Conservation (phyloP, 2,888 invertebrate genomes). For the Acanthoscelides obtectus region DNA sequence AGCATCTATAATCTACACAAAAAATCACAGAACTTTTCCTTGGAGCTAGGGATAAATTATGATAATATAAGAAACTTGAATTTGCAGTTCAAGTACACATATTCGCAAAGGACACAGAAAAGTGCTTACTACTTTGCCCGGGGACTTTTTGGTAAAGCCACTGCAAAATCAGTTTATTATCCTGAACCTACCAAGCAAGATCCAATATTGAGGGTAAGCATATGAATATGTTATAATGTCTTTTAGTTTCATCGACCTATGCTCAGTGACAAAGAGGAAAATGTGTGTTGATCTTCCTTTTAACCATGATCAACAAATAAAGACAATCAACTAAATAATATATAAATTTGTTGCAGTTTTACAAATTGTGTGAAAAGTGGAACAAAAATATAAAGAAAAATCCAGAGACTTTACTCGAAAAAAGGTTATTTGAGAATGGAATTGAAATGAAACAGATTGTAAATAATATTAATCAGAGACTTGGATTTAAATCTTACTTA, state of each 20-base stretch:
- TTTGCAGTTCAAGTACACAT: constrained; percentile 70
- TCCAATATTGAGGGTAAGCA: constrained; percentile 42
- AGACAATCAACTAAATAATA: background rate
- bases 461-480: constrained; percentile 54
- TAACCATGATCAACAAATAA: too few relatives aligned
- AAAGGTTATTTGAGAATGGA: constrained; percentile 33
- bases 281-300: too few relatives aligned
- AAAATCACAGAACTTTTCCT: too few relatives aligned
- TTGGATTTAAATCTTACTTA: constrained; percentile 54
- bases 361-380: constrained; percentile 45
- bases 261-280: too few relatives aligned
- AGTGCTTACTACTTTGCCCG: constrained; percentile 72
- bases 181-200: constrained; percentile 56
- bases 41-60: too few relatives aligned
- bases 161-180: constrained; percentile 58
- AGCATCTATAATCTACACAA: too few relatives aligned
- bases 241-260: background rate
- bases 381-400: constrained; percentile 37
- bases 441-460: constrained; percentile 52
- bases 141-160: constrained; percentile 68
- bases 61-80: too few relatives aligned
- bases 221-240: too few relatives aligned
- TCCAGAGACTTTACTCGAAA: constrained; percentile 32
- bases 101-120: constrained; percentile 68
- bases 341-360: constrained; percentile 36